Base-by-base conservation (phyloP, 2,797 vertebrate genomes). In the Anableps anableps region DNA sequence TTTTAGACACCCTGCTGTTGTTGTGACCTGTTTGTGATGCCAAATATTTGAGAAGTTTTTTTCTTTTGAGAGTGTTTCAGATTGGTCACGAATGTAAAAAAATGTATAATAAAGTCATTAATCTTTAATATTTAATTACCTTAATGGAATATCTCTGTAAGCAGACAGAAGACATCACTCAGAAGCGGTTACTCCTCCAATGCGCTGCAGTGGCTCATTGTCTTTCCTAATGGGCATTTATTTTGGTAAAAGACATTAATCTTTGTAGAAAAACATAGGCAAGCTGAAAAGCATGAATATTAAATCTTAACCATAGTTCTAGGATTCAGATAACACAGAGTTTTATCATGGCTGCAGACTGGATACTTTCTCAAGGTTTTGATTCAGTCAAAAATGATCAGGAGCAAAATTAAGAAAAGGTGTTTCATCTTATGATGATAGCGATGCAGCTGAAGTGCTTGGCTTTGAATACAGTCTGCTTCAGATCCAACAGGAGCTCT, bases 101-200 rank as follows among this genome's bases (percentile, higher is more conserved):
- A 14, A 16, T 17, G 14, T 31, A 31, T 31, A 60, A 62, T 34
- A 2, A 16, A 64, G 60, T 31, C 60, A 64, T 64, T 21, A 64
- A 64, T 64, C 60, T 62, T 62, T 62, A 62, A 62, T 29, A 17
- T 80, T 47, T 79, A 84, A 36, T 36, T 34, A 64, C 60, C 34
- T 34, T 64, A 64, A 64, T 64, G 60, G 60, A 64, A 64, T 64
- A 34, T 36, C 31, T 19, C 60, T 64, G 60, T 80, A 82, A 80
- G 85, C 81, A 83, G 72, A 85, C 60, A 64, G 17, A 34, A 64
- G 60, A 64, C 60, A 62, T 62, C 60, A 62, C 60, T 62, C 60
- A 62, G 16, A 62, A 34, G 16, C 1, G 2, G 60, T 48, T 16
- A 17, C 47, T 48, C 16, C 47, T 48, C 14, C 47, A 48, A 2